phyloP scores from a whole-genome alignment of 2,888 invertebrate species.

The Nymphalis polychloros region DNA sequence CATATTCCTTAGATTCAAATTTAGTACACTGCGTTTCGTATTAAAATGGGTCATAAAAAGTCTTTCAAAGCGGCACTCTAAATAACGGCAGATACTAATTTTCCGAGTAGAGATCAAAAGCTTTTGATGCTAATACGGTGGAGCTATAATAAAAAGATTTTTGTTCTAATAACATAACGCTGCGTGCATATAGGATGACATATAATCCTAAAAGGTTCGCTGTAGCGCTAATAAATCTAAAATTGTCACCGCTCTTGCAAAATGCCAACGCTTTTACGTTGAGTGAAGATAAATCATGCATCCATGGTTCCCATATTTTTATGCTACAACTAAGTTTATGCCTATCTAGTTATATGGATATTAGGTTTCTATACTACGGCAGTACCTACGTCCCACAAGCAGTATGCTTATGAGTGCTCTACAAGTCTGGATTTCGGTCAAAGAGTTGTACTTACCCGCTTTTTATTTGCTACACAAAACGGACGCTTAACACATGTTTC shows the following conservation, averaged over 20 bases:
- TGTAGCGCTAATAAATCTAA: constrained; percentile 37
- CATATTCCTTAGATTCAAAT: background rate
- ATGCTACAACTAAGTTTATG: constrained; percentile 4
- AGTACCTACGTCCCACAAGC: background rate
- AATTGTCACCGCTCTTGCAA: constrained; percentile 34
- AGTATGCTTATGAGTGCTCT: constrained; percentile 9
- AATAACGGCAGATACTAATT: background rate
- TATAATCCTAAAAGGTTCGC: constrained; percentile 11
- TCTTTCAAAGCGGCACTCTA: constrained; percentile 1
- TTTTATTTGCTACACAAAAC: constrained; percentile 25
- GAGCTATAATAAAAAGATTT: constrained; percentile 2
- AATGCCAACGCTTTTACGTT: constrained; percentile 32
- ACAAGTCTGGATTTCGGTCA: constrained; percentile 13
- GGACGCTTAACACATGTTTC: constrained; percentile 19
- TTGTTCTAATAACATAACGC: background rate
- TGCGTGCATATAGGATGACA: background rate
- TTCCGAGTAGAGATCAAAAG: constrained; percentile 9
- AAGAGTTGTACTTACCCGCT: constrained; percentile 9
- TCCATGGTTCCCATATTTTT: constrained; percentile 14
- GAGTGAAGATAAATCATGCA: constrained; percentile 33
- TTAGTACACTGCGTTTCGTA: background rate
- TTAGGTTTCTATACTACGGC: background rate
- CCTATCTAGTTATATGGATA: constrained; percentile 7
- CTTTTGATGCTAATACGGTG: background rate
- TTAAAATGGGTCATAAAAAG: constrained; percentile 12